phyloP scores from a whole-genome alignment of 2,888 invertebrate genomes.

The Drosophila anomelani region DNA sequence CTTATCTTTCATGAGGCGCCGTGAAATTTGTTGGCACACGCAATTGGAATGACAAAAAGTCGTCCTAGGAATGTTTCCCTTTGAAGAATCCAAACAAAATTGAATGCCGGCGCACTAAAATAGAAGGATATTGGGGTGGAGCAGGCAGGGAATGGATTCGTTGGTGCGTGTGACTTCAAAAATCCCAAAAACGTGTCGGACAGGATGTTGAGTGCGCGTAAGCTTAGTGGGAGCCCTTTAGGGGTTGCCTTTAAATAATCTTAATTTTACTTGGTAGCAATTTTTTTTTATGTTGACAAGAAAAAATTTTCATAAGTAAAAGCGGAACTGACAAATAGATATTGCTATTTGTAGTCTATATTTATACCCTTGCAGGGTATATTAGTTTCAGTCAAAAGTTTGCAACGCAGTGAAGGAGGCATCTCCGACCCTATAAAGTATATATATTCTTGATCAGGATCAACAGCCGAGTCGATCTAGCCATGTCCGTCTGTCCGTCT shows the following conservation, averaged over 20 bases:
- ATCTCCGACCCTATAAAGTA: too few relatives aligned
- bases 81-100: slow-evolving; percentile 54
- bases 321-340: too few relatives aligned
- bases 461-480: too few relatives aligned
- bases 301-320: too few relatives aligned
- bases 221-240: slow-evolving; percentile 42
- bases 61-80: slow-evolving; percentile 51
- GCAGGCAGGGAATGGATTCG: slow-evolving; percentile 23
- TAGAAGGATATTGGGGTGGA: slow-evolving; percentile 27
- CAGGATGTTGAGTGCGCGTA: slow-evolving; percentile 75
- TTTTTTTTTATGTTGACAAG: background rate
- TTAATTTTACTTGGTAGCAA: slow-evolving; percentile 12
- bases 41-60: slow-evolving; percentile 56
- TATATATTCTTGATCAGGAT: too few relatives aligned
- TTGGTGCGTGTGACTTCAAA: slow-evolving; percentile 78
- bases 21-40: slow-evolving; percentile 64
- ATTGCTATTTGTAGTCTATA: too few relatives aligned
- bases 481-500: too few relatives aligned
- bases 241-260: slow-evolving; percentile 18
- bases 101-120: slow-evolving; percentile 37
- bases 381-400: too few relatives aligned
- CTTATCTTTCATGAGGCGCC: slow-evolving; percentile 55
- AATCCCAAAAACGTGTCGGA: slow-evolving; percentile 82
- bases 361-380: too few relatives aligned
- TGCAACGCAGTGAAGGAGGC: too few relatives aligned